Base-by-base conservation (phyloP, 2,113 vertebrate genomes). In the Speoplatyrhinus poulsoni region DNA sequence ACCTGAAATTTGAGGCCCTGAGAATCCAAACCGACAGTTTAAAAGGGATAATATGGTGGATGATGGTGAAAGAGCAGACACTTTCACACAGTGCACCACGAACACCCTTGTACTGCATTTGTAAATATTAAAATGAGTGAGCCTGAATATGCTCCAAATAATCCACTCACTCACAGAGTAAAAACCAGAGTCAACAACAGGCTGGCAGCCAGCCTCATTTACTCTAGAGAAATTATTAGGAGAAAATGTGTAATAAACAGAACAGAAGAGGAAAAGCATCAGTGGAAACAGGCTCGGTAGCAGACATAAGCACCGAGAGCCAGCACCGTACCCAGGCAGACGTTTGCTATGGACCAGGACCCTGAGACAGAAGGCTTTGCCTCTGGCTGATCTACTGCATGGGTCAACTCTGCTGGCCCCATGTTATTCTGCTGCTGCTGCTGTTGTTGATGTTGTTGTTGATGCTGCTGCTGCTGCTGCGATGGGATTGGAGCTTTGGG, bases 1-100 rank as follows among this genome's bases (percentile, higher is more conserved):
- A 90, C 94, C 95, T 96, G 94, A 96, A 93, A 94, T 91, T 92
- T 89, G 92, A 96, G 93, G 94, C 95, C 96, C 96, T 98, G 97
- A 98, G 97, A 94, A 90, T 93, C 90, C 87, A 90, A 88, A 87
- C 92, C 81, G 90, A 90, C 89, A 69, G 78, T 92, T 80, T 86
- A 84, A 93, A 88, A 91, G 77, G 91, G 90, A 91, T 0, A 47
- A 73, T 80, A 62, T 55, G 65, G 71, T 72, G 68, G 65, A 55
- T 67, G n/a, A 73, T 9, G 32, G 60, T 57, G 65, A 61, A 17
- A 7, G 12, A 72, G 81, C 71, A 17, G 56, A 46, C 60, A 33
- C 47, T 54, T 50, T 9, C 12, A n/a, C 49, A 53, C 60, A 46
- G 53, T 72, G 32, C 65, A 62, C 60, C 15, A 79, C 82, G 77